A percentile compares a stretch with the other conserved stretches of the same genome.
Evolutionary conservation across 2,797 vertebrate genomes (phyloP).

Genomic region (Nyctibius grandis): DNA sequence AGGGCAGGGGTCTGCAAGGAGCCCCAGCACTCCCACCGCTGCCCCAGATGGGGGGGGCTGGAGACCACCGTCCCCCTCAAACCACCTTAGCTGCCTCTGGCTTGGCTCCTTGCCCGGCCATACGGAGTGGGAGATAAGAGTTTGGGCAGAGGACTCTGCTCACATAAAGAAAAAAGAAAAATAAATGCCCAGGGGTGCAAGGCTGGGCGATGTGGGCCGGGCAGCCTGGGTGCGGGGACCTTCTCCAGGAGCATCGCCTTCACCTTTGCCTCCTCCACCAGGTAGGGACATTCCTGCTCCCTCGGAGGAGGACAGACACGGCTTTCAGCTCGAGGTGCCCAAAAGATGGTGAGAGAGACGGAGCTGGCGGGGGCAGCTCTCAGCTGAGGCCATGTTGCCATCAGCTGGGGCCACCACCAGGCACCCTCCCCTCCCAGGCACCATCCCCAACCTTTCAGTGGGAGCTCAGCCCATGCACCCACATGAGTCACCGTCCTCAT

Average conservation of each 20-base stretch:
- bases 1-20: not conserved
- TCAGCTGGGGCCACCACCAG: not conserved
- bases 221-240: not conserved
- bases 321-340: not conserved
- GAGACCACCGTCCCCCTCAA: rapidly evolving
- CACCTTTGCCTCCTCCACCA: not conserved
- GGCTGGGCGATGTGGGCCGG: not conserved
- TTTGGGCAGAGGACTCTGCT: not conserved
- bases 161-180: not conserved
- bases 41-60: not conserved
- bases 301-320: not conserved
- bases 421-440: not conserved
- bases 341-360: not conserved
- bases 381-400: rapidly evolving
- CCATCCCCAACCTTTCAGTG: not conserved
- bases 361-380: not conserved
- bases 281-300: not conserved
- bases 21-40: not conserved
- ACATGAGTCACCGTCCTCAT: not conserved
- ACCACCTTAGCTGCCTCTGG: not conserved
- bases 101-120: not conserved
- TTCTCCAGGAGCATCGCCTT: not conserved
- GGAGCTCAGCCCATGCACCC: not conserved
- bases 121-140: not conserved
- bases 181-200: not conserved